Conservation (phyloP, 30 jellyfish, hydroid and myxozoan genomes). For the Rhopilema esculentum region DNA sequence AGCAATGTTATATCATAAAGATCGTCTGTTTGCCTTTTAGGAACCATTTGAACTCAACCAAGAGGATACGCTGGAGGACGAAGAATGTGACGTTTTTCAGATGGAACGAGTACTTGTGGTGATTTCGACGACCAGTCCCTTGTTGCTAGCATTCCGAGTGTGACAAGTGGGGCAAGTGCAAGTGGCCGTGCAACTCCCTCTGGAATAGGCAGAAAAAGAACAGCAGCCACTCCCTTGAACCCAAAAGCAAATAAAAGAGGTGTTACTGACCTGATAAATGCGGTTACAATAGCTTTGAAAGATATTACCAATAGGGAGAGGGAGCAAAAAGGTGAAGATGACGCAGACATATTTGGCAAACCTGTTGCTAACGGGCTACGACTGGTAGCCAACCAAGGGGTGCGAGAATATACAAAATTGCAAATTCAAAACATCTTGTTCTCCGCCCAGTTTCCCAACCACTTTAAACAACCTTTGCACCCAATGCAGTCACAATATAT, state of each 20-base stretch:
- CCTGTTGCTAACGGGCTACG: conserved; percentile 15
- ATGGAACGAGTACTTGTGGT: conserved; percentile 2
- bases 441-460: no score
- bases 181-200: conserved; percentile 16
- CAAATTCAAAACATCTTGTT: no score
- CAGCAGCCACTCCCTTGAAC: conserved; percentile 24
- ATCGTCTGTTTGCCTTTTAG: not conserved
- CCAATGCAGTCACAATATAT: no score
- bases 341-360: conserved; percentile 9
- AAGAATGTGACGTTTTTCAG: conserved; percentile 7
- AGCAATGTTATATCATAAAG: conserved; percentile 5
- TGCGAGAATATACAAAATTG: conserved; percentile 3
- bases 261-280: conserved; percentile 6
- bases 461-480: no score
- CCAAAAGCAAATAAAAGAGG: conserved; percentile 16
- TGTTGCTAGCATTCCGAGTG: not conserved
- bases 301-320: not conserved
- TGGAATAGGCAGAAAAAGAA: conserved; percentile 13
- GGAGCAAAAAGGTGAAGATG: no score
- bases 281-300: conserved; percentile 2
- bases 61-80: conserved; percentile 14
- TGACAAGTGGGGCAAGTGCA: not conserved
- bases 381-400: conserved; percentile 8
- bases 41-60: conserved; percentile 5
- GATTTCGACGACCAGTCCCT: conserved; percentile 5